A percentile compares a stretch with the other conserved stretches of the same genome.
Conservation (phyloP, 2,888 invertebrate species). For the Rotaria macrura region DNA sequence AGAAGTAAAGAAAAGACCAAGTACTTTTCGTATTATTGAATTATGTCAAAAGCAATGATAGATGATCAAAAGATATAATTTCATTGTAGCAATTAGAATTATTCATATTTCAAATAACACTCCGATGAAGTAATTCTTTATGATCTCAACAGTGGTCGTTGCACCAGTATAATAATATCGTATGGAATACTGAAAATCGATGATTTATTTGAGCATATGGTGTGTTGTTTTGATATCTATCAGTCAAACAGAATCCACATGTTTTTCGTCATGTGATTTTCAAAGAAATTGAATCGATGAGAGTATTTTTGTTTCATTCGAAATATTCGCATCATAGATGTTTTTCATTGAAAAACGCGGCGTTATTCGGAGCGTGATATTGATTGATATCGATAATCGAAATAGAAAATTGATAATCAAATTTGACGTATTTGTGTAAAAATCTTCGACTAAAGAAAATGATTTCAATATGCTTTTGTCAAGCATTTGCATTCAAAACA, state of each 20-base stretch:
- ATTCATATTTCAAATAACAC: not conserved
- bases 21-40: too few species aligned
- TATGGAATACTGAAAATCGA: constrained; percentile 37
- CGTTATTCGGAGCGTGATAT: too few species aligned
- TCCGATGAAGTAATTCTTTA: not conserved
- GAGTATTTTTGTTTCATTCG: too few species aligned
- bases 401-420: too few species aligned
- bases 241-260: constrained; percentile 36
- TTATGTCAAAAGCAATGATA: not conserved
- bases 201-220: constrained; percentile 36
- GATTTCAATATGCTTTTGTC: constrained; percentile 27
- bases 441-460: constrained; percentile 40
- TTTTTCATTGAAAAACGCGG: too few species aligned
- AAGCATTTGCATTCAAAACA: constrained; percentile 36
- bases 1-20: not conserved
- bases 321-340: too few species aligned
- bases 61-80: constrained; percentile 35
- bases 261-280: constrained; percentile 36
- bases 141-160: constrained; percentile 32
- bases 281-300: constrained; percentile 38
- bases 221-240: constrained; percentile 30
- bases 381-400: too few species aligned
- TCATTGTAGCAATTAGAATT: not conserved
- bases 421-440: too few species aligned
- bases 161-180: too few species aligned